phyloP scores from a whole-genome alignment of 2,113 vertebrate genomes.

The Hypocryptadius cinnamomeus region DNA sequence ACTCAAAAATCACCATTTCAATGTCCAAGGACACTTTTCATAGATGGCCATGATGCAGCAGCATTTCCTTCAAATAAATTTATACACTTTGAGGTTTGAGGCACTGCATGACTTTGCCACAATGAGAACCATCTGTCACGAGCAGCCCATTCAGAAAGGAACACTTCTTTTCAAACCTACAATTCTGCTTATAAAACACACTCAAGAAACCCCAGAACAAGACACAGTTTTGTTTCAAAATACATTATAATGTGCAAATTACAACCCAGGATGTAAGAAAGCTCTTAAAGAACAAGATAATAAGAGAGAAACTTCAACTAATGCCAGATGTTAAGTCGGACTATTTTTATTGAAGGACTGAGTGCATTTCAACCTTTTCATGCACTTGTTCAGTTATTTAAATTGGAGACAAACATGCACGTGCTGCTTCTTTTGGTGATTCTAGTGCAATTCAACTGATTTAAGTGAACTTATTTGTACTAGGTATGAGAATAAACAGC shows the following conservation, averaged over 20 bases:
- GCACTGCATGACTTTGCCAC: background rate
- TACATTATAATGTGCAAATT: conserved; percentile 38
- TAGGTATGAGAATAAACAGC: background rate
- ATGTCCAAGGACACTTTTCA: background rate
- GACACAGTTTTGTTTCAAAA: conserved; percentile 11
- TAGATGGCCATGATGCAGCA: background rate
- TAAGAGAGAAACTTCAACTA: background rate
- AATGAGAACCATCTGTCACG: conserved; percentile 29
- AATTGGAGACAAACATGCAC: background rate
- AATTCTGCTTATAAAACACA: conserved; percentile 12
- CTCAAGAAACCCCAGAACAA: background rate
- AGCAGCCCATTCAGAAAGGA: background rate
- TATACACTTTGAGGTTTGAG: conserved; percentile 30
- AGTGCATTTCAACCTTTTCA: background rate
- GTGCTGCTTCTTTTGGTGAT: background rate
- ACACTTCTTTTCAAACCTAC: background rate
- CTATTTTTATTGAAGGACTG: background rate
- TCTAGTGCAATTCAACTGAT: background rate
- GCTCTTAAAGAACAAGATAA: background rate
- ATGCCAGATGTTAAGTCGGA: background rate
- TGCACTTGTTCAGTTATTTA: background rate
- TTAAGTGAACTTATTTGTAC: background rate
- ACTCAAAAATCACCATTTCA: background rate
- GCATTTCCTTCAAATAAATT: background rate
- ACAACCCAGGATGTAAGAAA: background rate